Conservation (phyloP, 1,140 invertebrate genomes). For the Aporrectodea caliginosa region DNA sequence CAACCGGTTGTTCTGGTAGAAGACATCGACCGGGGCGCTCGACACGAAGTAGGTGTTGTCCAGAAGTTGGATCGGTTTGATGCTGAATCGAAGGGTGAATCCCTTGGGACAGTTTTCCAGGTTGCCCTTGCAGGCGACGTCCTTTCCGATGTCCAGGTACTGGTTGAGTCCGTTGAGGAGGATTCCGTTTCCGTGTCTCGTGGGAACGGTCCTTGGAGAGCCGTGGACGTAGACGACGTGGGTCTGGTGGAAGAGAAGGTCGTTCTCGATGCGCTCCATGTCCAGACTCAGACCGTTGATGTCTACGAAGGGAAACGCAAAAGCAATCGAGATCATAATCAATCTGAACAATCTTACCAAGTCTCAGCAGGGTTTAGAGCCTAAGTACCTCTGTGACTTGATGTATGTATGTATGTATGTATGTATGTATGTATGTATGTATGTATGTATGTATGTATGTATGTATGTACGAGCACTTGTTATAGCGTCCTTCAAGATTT, state of each 20-base stretch:
- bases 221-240: constrained; percentile 38
- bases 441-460: no score
- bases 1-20: constrained; percentile 46
- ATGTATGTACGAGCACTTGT: no score
- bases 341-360: no score
- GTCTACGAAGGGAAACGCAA: no score
- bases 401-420: no score
- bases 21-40: constrained; percentile 46
- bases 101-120: constrained; percentile 44
- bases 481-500: no score
- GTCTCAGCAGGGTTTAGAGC: no score
- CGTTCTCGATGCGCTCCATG: constrained; percentile 37
- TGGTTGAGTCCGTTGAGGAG: constrained; percentile 43
- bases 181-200: constrained; percentile 35
- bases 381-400: no score
- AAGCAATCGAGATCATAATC: no score
- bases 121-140: constrained; percentile 45
- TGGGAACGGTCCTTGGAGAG: constrained; percentile 26
- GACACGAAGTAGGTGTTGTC: constrained; percentile 49
- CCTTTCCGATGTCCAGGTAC: constrained; percentile 44
- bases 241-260: constrained; percentile 37
- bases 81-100: constrained; percentile 40
- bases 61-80: constrained; percentile 40
- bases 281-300: constrained; percentile 13
- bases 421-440: no score